Percentiles rank a stretch among this genome's conserved stretches.
Conservation (phyloP, 1,140 invertebrate species). For the Acromyrmex echinatior region DNA sequence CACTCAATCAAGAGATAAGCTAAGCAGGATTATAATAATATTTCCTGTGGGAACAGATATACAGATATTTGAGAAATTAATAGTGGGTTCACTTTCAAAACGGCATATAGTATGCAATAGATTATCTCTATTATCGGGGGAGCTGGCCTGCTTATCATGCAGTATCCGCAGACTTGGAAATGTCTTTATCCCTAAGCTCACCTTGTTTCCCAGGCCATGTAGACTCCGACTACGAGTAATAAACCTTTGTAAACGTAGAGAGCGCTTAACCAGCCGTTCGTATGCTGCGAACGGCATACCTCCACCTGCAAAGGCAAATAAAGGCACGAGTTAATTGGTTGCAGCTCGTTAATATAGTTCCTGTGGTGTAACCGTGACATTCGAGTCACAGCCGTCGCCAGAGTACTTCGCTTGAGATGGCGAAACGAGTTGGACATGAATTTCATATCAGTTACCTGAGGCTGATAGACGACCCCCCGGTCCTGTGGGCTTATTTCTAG, state of each 20-base stretch:
- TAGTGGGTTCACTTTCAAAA: conserved; percentile 4
- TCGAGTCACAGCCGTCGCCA: background rate
- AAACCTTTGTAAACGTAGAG: conserved; percentile 96
- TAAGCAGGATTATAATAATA: background rate
- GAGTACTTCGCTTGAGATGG: background rate
- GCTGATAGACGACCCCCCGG: conserved; percentile 94
- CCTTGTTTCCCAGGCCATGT: conserved; percentile 99
- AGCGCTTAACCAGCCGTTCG: conserved; percentile 94
- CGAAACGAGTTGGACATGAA: background rate
- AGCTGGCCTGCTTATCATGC: background rate
- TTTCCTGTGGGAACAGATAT: background rate
- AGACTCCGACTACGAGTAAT: conserved; percentile 95
- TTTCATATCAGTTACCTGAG: conserved; percentile 89
- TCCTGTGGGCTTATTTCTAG: conserved; percentile 92
- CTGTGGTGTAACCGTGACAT: conserved; percentile 10
- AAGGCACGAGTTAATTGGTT: conserved; percentile 71
- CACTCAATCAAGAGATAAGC: background rate
- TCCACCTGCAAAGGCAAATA: conserved; percentile 90
- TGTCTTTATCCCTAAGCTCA: conserved; percentile 71
- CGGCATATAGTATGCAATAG: conserved; percentile 36
- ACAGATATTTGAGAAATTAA: conserved; percentile 35
- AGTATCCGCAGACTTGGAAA: conserved; percentile 31
- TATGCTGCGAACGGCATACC: conserved; percentile 94
- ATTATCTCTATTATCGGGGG: conserved; percentile 52
- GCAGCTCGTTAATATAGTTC: conserved; percentile 54